Base-by-base conservation (phyloP, 92 coral and sea anemone species). In the Scolanthus callimorphus region DNA sequence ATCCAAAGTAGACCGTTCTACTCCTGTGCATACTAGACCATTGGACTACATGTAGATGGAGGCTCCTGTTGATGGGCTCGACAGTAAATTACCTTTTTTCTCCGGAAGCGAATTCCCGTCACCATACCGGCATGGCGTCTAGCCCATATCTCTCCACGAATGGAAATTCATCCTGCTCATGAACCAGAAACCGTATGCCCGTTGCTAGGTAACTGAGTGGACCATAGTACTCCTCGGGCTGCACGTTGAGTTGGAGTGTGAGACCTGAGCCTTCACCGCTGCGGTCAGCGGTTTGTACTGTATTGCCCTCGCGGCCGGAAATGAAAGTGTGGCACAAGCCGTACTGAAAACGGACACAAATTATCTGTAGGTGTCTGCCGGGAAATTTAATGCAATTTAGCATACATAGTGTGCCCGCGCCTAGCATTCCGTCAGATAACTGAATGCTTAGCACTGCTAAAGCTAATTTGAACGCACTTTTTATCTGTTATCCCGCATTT, bases 301-400 rank as follows among this genome's bases (percentile, higher is more conserved):
- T 67, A 21, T 75, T 60, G 21, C 72, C 82, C 3, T 55, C 48
- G 20, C 57, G 57, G 23, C 83, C 88, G 10, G 88, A 68, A 62
- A 75, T 82, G 55, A 82, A 82, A 2, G 83, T 82, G 64, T 82
- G 57, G 25, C 86, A 82, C 12, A 51, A 31, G 17, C 89, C 89
- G 29, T 60, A 58, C 89, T 77, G 29, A 4, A 1, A 39, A 31
- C 13, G 1, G 31, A 20, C 15, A 4, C 34, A 13, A 15, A 24
- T 46, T 12, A 62, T 15, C 27, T 34, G n/a, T n/a, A n/a, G n/a
- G n/a, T n/a, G n/a, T n/a, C n/a, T n/a, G n/a, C n/a, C n/a, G n/a
- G n/a, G n/a, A n/a, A n/a, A n/a, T n/a, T n/a, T n/a, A n/a, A n/a
- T n/a, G n/a, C n/a, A n/a, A n/a, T n/a, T n/a, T n/a, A n/a, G n/a